Evolutionary conservation across 2,888 invertebrate species (phyloP), one percentile per base, ranked within the genome.

Genomic region (Leptopilina myrica): DNA sequence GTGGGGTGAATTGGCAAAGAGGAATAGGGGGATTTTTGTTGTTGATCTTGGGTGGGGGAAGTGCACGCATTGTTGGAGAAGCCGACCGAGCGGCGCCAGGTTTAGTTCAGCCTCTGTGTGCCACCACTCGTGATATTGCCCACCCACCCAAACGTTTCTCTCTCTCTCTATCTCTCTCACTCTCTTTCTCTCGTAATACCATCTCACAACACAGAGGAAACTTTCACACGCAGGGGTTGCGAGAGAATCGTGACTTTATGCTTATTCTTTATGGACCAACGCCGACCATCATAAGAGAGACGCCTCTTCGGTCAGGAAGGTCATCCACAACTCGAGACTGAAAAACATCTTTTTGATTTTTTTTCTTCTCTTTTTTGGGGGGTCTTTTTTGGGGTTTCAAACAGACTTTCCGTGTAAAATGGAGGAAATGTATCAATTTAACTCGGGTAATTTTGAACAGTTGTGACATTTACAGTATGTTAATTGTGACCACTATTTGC

Each of bases 11-110:
- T 46, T 46, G 26, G 15, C 33, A 15, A 46, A 40, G 76, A 40
- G 53, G 43, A 49, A 59, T 40, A 66, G 67, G 66, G 76, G 43
- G 56, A 15, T 66, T 33, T 67, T 64, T 33, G 78, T 56, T 80
- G n/a, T 8, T 8, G 8, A 43, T 43, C 33, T 33, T 33, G n/a
- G 56, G 73, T 73, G 56, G 73, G 73, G 56, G 56, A 40, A 73
- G 56, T n/a, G 85, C 83, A 84, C 86, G 86, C 86, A 89, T 89
- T 88, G 89, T 89, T 87, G 89, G 88, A 85, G 86, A 86, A 85
- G 84, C 87, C 89, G 89, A 88, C 89, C 85, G 88, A 86, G 85
- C 89, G 89, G 90, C 89, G 87, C 87, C 87, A 88, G 86, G 87
- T 85, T 85, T 86, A 82, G 84, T 81, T 85, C 84, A 81, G 82